Conservation (phyloP, 2,888 invertebrate genomes). For the Mythimna impura region DNA sequence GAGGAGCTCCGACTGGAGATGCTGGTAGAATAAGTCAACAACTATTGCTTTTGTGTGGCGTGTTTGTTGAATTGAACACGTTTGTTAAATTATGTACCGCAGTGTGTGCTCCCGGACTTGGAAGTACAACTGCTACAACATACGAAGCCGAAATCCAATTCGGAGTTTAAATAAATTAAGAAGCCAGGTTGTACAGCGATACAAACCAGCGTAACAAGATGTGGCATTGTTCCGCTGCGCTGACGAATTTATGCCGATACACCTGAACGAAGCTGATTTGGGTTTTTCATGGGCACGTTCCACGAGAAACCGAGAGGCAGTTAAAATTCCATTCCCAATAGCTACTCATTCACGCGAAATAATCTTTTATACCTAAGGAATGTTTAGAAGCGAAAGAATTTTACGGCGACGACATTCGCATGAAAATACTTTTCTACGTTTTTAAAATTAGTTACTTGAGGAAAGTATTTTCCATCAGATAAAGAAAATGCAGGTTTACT, state of each 20-base stretch:
- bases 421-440: conserved; percentile 62
- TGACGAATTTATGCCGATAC: conserved; percentile 50
- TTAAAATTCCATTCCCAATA: conserved; percentile 67
- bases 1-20: conserved; percentile 32
- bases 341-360: conserved; percentile 66
- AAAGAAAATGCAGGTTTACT: conserved; percentile 68
- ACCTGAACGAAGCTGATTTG: conserved; percentile 49
- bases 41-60: conserved; percentile 44
- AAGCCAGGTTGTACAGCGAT: conserved; percentile 23
- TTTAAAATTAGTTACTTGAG: conserved; percentile 62
- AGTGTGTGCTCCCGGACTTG: conserved; percentile 32
- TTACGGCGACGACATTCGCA: conserved; percentile 63
- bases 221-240: conserved; percentile 39
- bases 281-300: conserved; percentile 49
- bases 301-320: conserved; percentile 48
- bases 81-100: conserved; percentile 50
- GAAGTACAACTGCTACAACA: conserved; percentile 38
- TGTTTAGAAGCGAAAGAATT: conserved; percentile 64
- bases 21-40: conserved; percentile 44
- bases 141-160: conserved; percentile 40
- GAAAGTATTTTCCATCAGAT: conserved; percentile 68
- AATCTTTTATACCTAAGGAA: conserved; percentile 68
- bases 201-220: conserved; percentile 35
- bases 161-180: conserved; percentile 49
- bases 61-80: conserved; percentile 52